Base-by-base conservation (phyloP, 2,797 vertebrate genomes). In the Odontamblyopus lacepedii region DNA sequence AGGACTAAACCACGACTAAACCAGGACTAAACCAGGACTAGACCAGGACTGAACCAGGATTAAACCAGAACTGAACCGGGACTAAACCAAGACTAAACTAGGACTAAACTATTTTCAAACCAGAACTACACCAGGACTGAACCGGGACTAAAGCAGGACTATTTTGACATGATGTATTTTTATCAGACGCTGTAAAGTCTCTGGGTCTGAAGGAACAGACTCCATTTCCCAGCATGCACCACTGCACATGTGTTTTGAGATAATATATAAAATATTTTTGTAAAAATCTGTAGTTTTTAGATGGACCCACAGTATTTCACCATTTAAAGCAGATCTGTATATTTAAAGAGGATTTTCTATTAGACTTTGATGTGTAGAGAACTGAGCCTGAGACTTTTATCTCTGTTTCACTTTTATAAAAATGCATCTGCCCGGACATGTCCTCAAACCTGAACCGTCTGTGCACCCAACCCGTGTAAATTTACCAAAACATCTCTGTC, bases 151-250 rank as follows among this genome's bases (percentile, higher is more conserved):
- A 48, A 48, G 13, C 44, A 48, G 44, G 3, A 48, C 44, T 16
- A 48, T 48, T 48, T 48, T 48, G 3, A 15, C 44, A 16, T 48
- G 1, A 2, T 55, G n/a, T 55, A 55, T 55, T 55, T 18, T 55
- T 55, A 55, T 55, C 51, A 38, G 8, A 38, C 35, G 27, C 56
- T 59, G 18, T 12, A 59, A 12, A 75, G 62, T 6, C 68, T 4
- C 1, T 48, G 15, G 44, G 44, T 48, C 44, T 48, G 44, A 15
- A 48, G 44, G 4, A 48, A n/a, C 19, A 53, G 19, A 57, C 55
- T 92, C 82, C 62, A 85, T 83, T 85, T 84, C 71, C 69, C 78
- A 78, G 90, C 59, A 60, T 88, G 83, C 87, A 89, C 73, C 72
- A 72, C 65, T 81, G 74, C 78, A 84, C 77, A 44, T 73, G 83